Percentiles rank a stretch among this genome's conserved stretches.
These are phyloP conservation scores for Xenopus laevis DNA, from an alignment of 2,113 vertebrate species.

Conservation along the genomic window DNA sequence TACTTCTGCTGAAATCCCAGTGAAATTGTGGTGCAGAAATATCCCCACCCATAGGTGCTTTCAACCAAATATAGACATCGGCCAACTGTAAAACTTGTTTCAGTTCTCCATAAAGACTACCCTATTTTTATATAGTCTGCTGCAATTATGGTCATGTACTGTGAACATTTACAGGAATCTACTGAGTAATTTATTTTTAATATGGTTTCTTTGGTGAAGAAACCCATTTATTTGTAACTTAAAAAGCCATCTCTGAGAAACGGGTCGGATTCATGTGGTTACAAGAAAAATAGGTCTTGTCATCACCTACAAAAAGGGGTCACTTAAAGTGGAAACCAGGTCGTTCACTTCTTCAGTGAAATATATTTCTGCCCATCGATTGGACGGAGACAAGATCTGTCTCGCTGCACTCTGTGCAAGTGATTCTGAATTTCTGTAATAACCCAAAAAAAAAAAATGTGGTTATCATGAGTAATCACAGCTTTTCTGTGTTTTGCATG, in stretches of 20 bases:
- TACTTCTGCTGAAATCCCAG: too few species aligned
- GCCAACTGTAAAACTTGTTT: neutral
- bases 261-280: conserved; percentile 34
- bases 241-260: conserved; percentile 34
- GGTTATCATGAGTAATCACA: conserved; percentile 29
- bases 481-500: conserved; percentile 28
- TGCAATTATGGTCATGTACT: conserved; percentile 35
- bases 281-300: conserved; percentile 31
- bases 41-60: too few species aligned
- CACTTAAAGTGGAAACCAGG: conserved; percentile 20
- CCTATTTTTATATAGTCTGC: conserved; percentile 24
- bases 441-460: conserved; percentile 37
- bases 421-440: conserved; percentile 29
- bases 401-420: neutral
- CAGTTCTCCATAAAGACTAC: neutral
- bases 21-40: too few species aligned
- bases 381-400: conserved; percentile 9
- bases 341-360: neutral
- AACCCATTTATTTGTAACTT: conserved; percentile 42
- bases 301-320: conserved; percentile 33
- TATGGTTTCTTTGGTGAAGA: conserved; percentile 36
- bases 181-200: conserved; percentile 23
- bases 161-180: conserved; percentile 41
- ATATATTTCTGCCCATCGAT: conserved; percentile 11
- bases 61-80: too few species aligned